Base-by-base conservation (phyloP, 2,797 vertebrate species). In the Sciaenops ocellatus region DNA sequence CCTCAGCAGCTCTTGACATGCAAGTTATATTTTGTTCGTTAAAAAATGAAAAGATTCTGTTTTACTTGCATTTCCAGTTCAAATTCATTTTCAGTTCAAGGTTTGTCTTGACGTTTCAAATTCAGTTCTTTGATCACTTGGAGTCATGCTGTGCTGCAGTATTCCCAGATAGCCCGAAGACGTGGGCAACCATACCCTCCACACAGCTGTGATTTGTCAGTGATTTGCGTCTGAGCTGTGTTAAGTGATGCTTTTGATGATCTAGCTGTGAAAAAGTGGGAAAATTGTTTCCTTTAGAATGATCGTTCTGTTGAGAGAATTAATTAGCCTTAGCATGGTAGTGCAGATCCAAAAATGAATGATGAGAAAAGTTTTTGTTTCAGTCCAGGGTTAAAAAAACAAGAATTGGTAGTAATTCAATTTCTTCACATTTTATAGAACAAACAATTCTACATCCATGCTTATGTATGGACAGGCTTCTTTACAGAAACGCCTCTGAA, bases 51-150 rank as follows among this genome's bases (percentile, higher is more conserved):
- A 3, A 41, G 4, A 18, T 20, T 54, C 11, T 30, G 1, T 56
- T 76, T 54, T 17, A 13, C 34, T 76, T 55, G 11, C 12, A 8
- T 66, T 79, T 72, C 55, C 1, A 9, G 26, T 57, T 16, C 34
- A 55, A 59, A 56, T 76, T 74, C 3, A 46, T 79, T 70, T 77
- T 42, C 47, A 72, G 54, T 55, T 65, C 16, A 22, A 18, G 24
- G 24, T 12, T 11, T 62, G 17, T 84, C 20, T 47, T 15, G 50
- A 72, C 46, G 63, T 57, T 41, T 51, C 42, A 82, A 65, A 69
- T 56, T 41, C 12, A 17, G 15, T 44, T 68, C 73, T 82, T 87
- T 84, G 71, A 86, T 83, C 69, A 67, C 16, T 34, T 42, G 52
- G 50, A 59, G 24, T 76, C 17, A n/a, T 64, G 80, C 68, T 55